Percentiles rank a stretch among this genome's conserved stretches.
These are phyloP conservation scores for Pachypeltis micranthus DNA, from an alignment of 1,140 invertebrate species.

Conservation along the genomic window DNA sequence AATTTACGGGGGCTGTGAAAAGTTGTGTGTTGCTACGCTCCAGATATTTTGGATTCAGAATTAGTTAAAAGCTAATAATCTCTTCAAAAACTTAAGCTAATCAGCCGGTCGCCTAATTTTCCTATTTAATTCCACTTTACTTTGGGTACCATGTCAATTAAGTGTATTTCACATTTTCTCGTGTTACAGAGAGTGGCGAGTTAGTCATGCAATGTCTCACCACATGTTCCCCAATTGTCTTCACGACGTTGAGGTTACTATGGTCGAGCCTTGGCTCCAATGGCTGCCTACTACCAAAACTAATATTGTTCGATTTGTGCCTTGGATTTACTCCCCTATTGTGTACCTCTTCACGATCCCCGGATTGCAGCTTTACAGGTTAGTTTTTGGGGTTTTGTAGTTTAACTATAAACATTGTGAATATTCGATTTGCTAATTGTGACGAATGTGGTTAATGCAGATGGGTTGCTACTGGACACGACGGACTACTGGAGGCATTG, in stretches of 20 bases:
- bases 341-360: no score
- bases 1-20: no score
- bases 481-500: slow-evolving; percentile 36
- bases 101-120: neutral
- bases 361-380: no score
- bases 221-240: slow-evolving; percentile 69
- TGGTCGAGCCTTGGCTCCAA: slow-evolving; percentile 53
- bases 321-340: slow-evolving; percentile 40
- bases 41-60: no score
- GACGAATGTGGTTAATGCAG: no score
- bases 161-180: neutral
- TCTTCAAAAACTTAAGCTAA: no score
- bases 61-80: no score
- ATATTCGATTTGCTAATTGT: no score
- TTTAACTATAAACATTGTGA: no score
- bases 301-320: slow-evolving; percentile 34
- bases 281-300: slow-evolving; percentile 47
- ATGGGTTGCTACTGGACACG: neutral
- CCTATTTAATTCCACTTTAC: neutral
- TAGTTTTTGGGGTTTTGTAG: no score
- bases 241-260: slow-evolving; percentile 59
- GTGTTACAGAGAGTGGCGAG: slow-evolving; percentile 53
- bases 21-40: no score
- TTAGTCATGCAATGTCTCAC: slow-evolving; percentile 65
- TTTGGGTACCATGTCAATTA: neutral